These are phyloP conservation scores for Hyphantria cunea DNA, from an alignment of 1,140 invertebrate genomes.

Conservation along the genomic window DNA sequence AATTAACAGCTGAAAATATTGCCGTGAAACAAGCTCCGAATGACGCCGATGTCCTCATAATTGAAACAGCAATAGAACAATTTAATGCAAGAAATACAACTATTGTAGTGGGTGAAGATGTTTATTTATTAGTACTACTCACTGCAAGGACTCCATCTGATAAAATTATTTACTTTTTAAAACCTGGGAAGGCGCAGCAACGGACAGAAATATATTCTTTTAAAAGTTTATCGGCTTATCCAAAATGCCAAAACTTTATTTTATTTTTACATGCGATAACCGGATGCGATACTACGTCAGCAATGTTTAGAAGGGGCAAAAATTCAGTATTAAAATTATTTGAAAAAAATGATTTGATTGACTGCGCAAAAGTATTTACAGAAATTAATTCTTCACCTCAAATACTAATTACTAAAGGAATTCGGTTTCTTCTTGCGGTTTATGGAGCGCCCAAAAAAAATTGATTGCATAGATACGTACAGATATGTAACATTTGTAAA, in stretches of 20 bases:
- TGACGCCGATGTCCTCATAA: too few relatives aligned
- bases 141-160: background rate
- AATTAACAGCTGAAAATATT: too few relatives aligned
- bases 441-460: conserved; percentile 40
- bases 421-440: background rate
- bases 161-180: conserved; percentile 1
- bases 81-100: too few relatives aligned
- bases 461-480: background rate
- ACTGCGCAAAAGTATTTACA: conserved; percentile 54
- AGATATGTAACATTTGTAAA: conserved; percentile 1
- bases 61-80: too few relatives aligned
- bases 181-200: too few relatives aligned
- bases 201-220: too few relatives aligned
- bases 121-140: too few relatives aligned
- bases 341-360: conserved; percentile 53
- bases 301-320: conserved; percentile 55
- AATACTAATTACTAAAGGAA: background rate
- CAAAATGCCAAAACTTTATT: too few relatives aligned
- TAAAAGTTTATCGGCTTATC: too few relatives aligned
- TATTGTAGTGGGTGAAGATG: too few relatives aligned
- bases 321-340: conserved; percentile 54
- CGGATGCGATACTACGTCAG: conserved; percentile 51
- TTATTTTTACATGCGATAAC: conserved; percentile 1
- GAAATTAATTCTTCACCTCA: conserved; percentile 39
- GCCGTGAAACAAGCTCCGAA: too few relatives aligned